Base-by-base conservation (phyloP, 2,888 invertebrate species). In the Troides helena region DNA sequence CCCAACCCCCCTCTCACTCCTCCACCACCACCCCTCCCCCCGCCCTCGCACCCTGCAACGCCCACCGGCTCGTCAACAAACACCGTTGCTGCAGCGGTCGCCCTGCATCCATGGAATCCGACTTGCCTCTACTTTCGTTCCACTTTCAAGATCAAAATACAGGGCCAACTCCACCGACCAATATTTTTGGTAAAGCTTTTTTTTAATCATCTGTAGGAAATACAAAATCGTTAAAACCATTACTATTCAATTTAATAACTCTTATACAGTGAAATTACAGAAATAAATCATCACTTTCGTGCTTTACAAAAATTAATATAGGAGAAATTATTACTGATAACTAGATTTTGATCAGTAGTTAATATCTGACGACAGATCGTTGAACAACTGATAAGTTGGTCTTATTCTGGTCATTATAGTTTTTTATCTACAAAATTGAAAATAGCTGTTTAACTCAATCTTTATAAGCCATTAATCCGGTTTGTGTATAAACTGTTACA, bases 11-110 rank as follows among this genome's bases (percentile, higher is more conserved):
- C 79, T 81, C 81, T 76, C 78, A 76, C 75, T 36, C 36, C 1
- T 7, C 6, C 36, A 36, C 36, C 36, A 5, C 36, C 3, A 8
- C 36, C 8, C 53, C 14, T 6, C 73, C 78, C 75, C 75, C 80
- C 80, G 82, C 77, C 82, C 76, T 78, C 30, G 81, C 78, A 77
- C 86, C 87, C 85, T 87, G 88, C 81, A 80, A 80, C 70, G 66
- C 70, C 70, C 62, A 63, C 66, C 62, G 59, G 23, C 83, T 82
- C 84, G 82, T 84, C 89, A 88, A 88, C 88, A 89, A 89, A 87
- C 89, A 88, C 87, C 87, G 89, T 85, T 85, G 89, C 86, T 87
- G 88, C 88, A 88, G 88, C 87, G 85, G 86, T 81, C 81, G 88
- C 85, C 83, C 85, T 86, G 86, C 88, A 87, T 86, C 84, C 81